A percentile compares a stretch with the other conserved stretches of the same genome.
These are phyloP conservation scores for Epinotia brunnichana DNA, from an alignment of 2,888 invertebrate genomes.

Conservation along the genomic window DNA sequence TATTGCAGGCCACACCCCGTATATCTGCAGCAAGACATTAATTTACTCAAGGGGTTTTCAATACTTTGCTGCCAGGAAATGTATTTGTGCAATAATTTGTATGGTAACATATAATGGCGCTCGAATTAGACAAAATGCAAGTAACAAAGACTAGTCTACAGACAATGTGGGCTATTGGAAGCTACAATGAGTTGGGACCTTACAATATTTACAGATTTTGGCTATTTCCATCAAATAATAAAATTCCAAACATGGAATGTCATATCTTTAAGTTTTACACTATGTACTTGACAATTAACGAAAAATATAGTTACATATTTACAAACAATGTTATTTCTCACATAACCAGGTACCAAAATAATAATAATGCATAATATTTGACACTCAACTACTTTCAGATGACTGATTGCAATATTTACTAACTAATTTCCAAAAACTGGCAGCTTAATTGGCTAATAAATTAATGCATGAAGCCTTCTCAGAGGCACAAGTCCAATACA, in stretches of 20 bases:
- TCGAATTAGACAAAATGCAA: slow-evolving; percentile 15
- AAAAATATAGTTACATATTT: slow-evolving; percentile 58
- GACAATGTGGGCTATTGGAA: slow-evolving; percentile 45
- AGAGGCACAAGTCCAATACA: not conserved
- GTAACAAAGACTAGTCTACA: slow-evolving; percentile 22
- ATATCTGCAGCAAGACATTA: slow-evolving; percentile 23
- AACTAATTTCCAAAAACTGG: slow-evolving; percentile 5
- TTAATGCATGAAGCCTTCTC: slow-evolving; percentile 2
- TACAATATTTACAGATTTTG: slow-evolving; percentile 62
- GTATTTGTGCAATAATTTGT: slow-evolving; percentile 17
- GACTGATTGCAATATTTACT: not conserved
- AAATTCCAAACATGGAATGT: slow-evolving; percentile 66
- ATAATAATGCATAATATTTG: slow-evolving; percentile 15
- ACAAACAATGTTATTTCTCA: slow-evolving; percentile 50
- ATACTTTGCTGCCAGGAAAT: slow-evolving; percentile 6
- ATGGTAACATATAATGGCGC: slow-evolving; percentile 24
- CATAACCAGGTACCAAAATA: slow-evolving; percentile 27
- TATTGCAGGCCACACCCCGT: too few species aligned
- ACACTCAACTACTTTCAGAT: slow-evolving; percentile 9
- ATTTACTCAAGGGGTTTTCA: slow-evolving; percentile 6
- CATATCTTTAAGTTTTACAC: slow-evolving; percentile 47
- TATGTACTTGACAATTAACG: slow-evolving; percentile 18
- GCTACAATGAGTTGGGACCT: slow-evolving; percentile 46
- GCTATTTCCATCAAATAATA: slow-evolving; percentile 67
- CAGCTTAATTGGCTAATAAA: not conserved